Evolutionary conservation across 2,888 invertebrate genomes (phyloP), one percentile per base, ranked within the genome.

Genomic region (Rhogogaster chlorosoma): DNA sequence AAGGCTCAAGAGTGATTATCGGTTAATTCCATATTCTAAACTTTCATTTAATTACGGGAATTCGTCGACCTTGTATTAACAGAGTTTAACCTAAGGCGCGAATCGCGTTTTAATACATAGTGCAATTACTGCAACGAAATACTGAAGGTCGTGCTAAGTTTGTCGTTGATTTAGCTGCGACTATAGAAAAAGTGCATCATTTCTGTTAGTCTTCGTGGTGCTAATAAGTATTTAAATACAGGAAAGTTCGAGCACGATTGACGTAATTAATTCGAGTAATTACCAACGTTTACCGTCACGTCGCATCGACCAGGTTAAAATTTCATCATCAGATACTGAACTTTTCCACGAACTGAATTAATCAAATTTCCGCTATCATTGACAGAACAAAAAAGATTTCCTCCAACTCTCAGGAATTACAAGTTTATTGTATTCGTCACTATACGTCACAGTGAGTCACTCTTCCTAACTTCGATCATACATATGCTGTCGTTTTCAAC

Each of bases 1-100:
- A 73, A 73, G 42, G 42, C 73, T 32, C n/a, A n/a, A 71, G 7
- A 2, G 71, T 71, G 71, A 71, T 71, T 38, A 71, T 71, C 32
- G 7, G n/a, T 18, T 32, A 36, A 18, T 71, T 71, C 36, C n/a
- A n/a, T 53, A 53, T 53, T 53, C 0, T 71, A 29, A 3, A n/a
- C 18, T 38, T 71, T 71, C 15, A 18, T 36, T n/a, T 36, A 38
- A 32, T 53, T 6, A 53, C 70, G 32, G 15, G 38, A 71, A 36
- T 36, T 38, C 36, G 4, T 38, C n/a, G 9, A 36, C n/a, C 32
- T 32, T 71, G 29, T 38, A 38, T 18, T 36, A 71, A 38, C n/a
- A 36, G 18, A 61, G 26, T 71, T 12, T 2, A 36, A 71, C 18
- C 70, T 38, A 29, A 71, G 36, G 10, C 38, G 70, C 9, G n/a